Conservation (phyloP, 2,888 invertebrate genomes). For the Philhelius pedissequus region DNA sequence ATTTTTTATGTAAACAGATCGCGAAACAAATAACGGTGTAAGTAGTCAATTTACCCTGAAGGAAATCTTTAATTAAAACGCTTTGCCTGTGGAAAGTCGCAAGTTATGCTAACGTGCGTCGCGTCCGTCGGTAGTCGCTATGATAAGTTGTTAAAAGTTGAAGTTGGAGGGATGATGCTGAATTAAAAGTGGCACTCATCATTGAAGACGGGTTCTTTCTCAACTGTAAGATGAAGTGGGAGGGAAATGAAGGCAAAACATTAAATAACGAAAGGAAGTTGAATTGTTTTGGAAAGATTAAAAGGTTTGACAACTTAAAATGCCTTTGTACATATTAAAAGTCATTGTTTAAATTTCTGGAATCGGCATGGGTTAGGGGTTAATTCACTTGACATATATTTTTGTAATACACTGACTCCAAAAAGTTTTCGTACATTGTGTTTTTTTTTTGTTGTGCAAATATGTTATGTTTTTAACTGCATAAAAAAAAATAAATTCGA, state of each 20-base stretch:
- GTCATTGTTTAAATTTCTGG: not conserved
- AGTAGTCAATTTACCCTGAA: conserved; percentile 64
- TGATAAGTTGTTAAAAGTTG: not conserved
- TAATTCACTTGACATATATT: too few species aligned
- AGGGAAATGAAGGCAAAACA: not conserved
- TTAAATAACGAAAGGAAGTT: conserved; percentile 31
- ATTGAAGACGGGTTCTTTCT: not conserved
- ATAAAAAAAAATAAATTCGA: too few species aligned
- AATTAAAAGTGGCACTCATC: conserved; percentile 36
- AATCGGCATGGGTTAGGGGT: too few species aligned
- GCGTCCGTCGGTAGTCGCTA: not conserved
- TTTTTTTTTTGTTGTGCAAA: too few species aligned
- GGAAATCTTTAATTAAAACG: conserved; percentile 66
- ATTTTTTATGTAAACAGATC: conserved; percentile 5
- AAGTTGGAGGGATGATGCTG: not conserved
- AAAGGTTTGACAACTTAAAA: too few species aligned
- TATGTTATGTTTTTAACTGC: too few species aligned
- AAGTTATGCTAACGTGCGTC: not conserved
- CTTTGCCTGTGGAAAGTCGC: not conserved
- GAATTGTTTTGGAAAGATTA: not conserved
- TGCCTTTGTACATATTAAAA: not conserved
- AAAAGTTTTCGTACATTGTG: too few species aligned
- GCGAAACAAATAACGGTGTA: conserved; percentile 43
- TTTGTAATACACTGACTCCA: too few species aligned
- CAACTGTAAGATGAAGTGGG: not conserved